phyloP scores from a whole-genome alignment of 2,113 vertebrate genomes.

The Ranitomeya variabilis region DNA sequence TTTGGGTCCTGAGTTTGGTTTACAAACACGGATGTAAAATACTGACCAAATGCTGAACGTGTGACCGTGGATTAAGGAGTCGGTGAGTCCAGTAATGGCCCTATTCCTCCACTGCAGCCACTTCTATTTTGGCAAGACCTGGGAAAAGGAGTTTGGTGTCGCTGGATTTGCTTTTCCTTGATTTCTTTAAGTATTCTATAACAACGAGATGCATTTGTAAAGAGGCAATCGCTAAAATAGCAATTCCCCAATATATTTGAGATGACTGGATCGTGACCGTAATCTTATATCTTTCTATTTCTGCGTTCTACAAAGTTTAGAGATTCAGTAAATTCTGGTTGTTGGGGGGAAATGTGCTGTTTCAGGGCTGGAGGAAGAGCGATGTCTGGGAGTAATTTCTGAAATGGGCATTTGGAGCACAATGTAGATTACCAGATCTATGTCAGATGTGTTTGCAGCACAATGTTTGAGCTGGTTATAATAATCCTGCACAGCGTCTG shows the following conservation, averaged over 20 bases:
- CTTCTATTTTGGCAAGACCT: no score
- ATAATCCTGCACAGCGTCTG: not conserved
- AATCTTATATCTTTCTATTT: not conserved
- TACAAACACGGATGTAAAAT: no score
- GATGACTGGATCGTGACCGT: not conserved
- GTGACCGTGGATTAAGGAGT: no score
- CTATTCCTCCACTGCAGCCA: no score
- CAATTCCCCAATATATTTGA: not conserved
- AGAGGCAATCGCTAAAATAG: not conserved
- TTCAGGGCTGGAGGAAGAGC: not conserved
- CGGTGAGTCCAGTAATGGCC: no score
- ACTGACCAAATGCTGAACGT: no score
- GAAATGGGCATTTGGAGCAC: not conserved
- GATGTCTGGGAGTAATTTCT: slow-evolving; percentile 31
- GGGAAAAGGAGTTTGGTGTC: not conserved
- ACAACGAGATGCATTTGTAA: not conserved
- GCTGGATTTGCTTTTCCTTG: not conserved
- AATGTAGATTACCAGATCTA: not conserved
- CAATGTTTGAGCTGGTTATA: not conserved
- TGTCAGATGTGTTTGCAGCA: not conserved
- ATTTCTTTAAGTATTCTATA: not conserved
- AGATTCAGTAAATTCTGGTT: not conserved
- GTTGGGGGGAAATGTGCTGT: not conserved
- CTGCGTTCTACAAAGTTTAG: not conserved
- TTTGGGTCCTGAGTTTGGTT: no score